Evolutionary conservation across 2,113 vertebrate genomes (phyloP).

Genomic region (Austrofundulus limnaeus): DNA sequence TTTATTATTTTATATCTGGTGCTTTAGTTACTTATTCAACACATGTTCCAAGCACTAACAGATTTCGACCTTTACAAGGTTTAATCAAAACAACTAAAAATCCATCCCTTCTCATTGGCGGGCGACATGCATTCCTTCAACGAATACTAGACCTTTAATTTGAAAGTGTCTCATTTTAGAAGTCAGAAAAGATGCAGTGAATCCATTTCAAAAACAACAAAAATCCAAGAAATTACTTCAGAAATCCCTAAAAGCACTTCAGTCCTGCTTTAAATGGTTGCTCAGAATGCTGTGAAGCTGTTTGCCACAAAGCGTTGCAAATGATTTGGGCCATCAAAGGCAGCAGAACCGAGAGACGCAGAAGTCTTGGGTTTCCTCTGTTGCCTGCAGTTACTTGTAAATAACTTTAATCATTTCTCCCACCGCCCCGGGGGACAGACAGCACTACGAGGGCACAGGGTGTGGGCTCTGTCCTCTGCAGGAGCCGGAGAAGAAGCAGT

Average conservation of each 20-base stretch:
- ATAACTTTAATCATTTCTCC: slow-evolving; percentile 53
- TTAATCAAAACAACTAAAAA: too few relatives aligned
- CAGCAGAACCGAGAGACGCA: slow-evolving; percentile 8
- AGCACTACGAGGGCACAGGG: slow-evolving; percentile 50
- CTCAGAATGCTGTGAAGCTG: slow-evolving; percentile 41
- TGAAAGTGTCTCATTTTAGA: background rate
- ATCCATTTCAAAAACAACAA: background rate
- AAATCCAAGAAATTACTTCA: too few relatives aligned
- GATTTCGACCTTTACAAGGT: too few relatives aligned
- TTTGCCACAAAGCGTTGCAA: slow-evolving; percentile 28
- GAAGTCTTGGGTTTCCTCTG: slow-evolving; percentile 23
- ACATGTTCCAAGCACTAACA: too few relatives aligned
- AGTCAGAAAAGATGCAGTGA: background rate
- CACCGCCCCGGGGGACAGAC: slow-evolving; percentile 37
- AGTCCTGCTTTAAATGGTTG: slow-evolving; percentile 39
- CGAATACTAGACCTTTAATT: background rate
- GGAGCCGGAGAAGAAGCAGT: slow-evolving; percentile 45
- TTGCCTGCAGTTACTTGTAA: slow-evolving; percentile 60
- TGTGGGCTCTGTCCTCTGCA: slow-evolving; percentile 41
- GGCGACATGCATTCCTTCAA: too few relatives aligned
- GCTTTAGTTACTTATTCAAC: too few relatives aligned
- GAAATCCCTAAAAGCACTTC: slow-evolving; percentile 34
- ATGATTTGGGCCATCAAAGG: slow-evolving; percentile 46
- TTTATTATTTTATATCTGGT: too few relatives aligned
- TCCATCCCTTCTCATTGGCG: too few relatives aligned